These are phyloP conservation scores for Caenorhabditis elegans DNA, from an alignment of 1,140 invertebrate species.

Conservation along the genomic window WBcel235 BX284602.5:9061501-9062000, in stretches of 20 bases:
- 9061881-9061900: background rate
- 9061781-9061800: background rate
- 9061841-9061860: background rate
- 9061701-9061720: constrained; percentile 26
- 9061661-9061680: constrained; percentile 27
- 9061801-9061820: constrained; percentile 18
- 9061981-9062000: constrained; percentile 23
- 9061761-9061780: background rate
- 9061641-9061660: constrained; percentile 24
- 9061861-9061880: constrained; percentile 8
- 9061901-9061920: background rate
- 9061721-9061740: constrained; percentile 28
- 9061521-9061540: background rate
- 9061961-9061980: constrained; percentile 16
- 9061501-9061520: background rate
- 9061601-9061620: background rate
- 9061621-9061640: background rate
- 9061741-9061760: constrained; percentile 27
- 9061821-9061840: background rate
- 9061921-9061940: background rate
- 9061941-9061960: constrained; percentile 2
- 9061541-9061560: background rate
- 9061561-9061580: background rate
- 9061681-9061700: constrained; percentile 31
- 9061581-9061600: background rate